Conservation (phyloP, 1,140 invertebrate genomes). For the Heliconius melpomene region DNA sequence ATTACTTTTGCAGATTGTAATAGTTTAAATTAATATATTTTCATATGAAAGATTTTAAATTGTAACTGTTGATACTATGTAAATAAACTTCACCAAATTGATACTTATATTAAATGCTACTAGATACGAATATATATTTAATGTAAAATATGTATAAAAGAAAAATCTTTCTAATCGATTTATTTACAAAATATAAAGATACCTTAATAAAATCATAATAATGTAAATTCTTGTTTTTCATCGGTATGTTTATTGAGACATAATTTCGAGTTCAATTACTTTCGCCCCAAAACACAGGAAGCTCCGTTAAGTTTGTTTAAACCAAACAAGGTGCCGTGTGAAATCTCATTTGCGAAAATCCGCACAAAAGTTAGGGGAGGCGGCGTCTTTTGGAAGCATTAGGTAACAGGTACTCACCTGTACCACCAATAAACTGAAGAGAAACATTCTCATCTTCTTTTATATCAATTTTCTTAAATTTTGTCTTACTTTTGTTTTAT, state of each 20-base stretch:
- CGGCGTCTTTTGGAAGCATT: constrained; percentile 46
- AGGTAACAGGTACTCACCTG: constrained; percentile 49
- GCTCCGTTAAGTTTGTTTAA: constrained; percentile 53
- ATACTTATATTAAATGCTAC: no score
- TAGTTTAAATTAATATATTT: no score
- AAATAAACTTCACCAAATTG: no score
- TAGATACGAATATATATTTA: no score
- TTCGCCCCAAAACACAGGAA: constrained; percentile 41
- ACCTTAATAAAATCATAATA: background rate
- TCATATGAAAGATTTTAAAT: no score
- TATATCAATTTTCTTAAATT: constrained; percentile 52
- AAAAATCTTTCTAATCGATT: no score
- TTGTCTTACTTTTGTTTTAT: background rate
- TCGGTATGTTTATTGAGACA: constrained; percentile 46
- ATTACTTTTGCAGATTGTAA: no score
- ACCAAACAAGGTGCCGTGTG: constrained; percentile 56
- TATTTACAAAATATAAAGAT: background rate
- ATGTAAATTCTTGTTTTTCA: constrained; percentile 27
- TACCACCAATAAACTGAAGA: constrained; percentile 59
- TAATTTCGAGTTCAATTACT: constrained; percentile 48
- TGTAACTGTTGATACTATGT: no score
- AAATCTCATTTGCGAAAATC: constrained; percentile 64
- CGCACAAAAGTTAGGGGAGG: constrained; percentile 48
- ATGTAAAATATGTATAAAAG: no score
- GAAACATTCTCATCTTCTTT: constrained; percentile 55